Percentiles rank a stretch among this genome's conserved stretches.
Evolutionary conservation across 2,797 vertebrate genomes (phyloP).

Genomic region (Coregonus ussuriensis): DNA sequence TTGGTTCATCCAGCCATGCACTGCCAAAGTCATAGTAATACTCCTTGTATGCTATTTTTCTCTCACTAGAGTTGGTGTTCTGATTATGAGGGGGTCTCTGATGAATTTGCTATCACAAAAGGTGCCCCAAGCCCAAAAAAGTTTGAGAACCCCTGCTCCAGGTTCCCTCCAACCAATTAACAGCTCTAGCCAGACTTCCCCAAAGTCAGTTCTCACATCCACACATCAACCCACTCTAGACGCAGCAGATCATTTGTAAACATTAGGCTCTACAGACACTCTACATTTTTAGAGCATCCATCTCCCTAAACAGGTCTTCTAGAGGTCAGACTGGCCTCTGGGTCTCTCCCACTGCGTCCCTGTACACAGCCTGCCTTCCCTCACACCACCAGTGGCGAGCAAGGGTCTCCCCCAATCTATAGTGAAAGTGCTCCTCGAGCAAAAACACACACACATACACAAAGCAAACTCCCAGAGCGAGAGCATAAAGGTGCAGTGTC

Average conservation of each 20-base stretch:
- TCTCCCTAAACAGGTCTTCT: conserved; percentile 24
- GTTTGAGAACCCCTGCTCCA: conserved; percentile 16
- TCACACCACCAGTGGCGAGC: not conserved
- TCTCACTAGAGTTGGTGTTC: too few relatives aligned
- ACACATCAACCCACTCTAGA: not conserved
- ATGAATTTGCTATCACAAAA: too few relatives aligned
- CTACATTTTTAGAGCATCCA: conserved; percentile 8
- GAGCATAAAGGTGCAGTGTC: conserved; percentile 13
- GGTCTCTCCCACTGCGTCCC: not conserved
- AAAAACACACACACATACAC: conserved; percentile 12
- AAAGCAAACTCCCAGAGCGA: conserved; percentile 4
- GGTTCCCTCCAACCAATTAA: conserved; percentile 59
- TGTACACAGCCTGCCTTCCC: not conserved
- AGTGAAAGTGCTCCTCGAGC: conserved; percentile 2
- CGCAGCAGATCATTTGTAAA: conserved; percentile 37
- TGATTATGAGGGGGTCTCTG: too few relatives aligned
- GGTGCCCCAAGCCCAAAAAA: too few relatives aligned
- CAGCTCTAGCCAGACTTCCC: conserved; percentile 48
- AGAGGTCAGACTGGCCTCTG: conserved; percentile 33
- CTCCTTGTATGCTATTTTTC: too few relatives aligned
- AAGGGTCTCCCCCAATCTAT: not conserved
- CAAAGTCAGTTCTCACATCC: not conserved
- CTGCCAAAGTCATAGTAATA: too few relatives aligned
- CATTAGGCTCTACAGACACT: conserved; percentile 4
- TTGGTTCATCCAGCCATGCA: too few relatives aligned